Percentiles rank a stretch among this genome's conserved stretches.
Evolutionary conservation across 1,140 invertebrate genomes (phyloP).

Genomic region (Steinernema khuongi): DNA sequence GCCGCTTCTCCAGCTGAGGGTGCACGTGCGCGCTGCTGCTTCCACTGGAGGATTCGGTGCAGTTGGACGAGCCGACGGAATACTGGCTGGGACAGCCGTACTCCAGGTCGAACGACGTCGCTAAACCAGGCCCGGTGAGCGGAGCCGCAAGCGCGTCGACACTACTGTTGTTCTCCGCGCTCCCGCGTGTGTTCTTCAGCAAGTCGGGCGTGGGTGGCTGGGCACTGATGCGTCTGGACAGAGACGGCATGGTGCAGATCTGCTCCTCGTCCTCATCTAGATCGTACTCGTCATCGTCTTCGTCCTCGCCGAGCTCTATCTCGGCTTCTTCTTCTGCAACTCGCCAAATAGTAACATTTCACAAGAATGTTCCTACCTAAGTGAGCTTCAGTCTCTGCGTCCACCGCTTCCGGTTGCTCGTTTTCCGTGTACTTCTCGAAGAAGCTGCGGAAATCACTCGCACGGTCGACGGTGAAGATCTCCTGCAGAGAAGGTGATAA

Average conservation of each 20-base stretch:
- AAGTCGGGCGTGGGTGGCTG: conserved; percentile 46
- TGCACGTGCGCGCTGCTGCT: conserved; percentile 29
- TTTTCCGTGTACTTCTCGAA: conserved; percentile 47
- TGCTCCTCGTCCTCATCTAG: conserved; percentile 33
- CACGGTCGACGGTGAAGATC: conserved; percentile 42
- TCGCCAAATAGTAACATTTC: too few species aligned
- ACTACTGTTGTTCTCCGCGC: conserved; percentile 32
- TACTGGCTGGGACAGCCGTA: conserved; percentile 16
- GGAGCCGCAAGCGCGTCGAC: background rate
- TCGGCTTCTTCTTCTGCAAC: conserved; percentile 30
- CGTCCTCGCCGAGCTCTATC: conserved; percentile 42
- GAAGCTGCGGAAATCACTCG: conserved; percentile 48
- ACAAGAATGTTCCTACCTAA: too few species aligned
- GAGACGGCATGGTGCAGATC: conserved; percentile 17
- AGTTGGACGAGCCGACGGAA: conserved; percentile 23
- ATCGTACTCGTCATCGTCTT: conserved; percentile 46
- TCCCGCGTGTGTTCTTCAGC: conserved; percentile 31
- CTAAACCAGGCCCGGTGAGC: background rate
- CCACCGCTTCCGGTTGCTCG: conserved; percentile 37
- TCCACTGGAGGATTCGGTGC: conserved; percentile 18
- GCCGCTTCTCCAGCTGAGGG: conserved; percentile 37
- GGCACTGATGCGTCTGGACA: conserved; percentile 25
- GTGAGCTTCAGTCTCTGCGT: conserved; percentile 36
- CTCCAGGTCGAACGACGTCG: conserved; percentile 14
- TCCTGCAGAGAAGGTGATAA: conserved; percentile 35